These are phyloP conservation scores for Pelosia muscerda DNA, from an alignment of 2,888 invertebrate species.

Conservation along the genomic window DNA sequence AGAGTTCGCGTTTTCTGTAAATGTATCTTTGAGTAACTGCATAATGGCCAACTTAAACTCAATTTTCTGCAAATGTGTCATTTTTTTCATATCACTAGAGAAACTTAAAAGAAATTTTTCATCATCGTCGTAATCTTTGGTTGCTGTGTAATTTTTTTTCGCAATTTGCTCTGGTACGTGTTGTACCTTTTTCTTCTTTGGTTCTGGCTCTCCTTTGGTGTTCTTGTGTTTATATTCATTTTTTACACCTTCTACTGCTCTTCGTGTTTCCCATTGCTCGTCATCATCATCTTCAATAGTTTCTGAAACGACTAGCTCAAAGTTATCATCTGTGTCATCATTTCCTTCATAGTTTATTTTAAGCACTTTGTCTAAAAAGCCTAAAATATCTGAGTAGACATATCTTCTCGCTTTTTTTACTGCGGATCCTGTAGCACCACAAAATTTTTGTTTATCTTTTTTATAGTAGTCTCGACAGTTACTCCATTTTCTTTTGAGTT, in stretches of 20 bases:
- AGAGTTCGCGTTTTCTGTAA: neutral
- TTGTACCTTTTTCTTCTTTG: neutral
- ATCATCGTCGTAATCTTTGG: neutral
- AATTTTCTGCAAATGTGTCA: neutral
- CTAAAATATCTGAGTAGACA: neutral
- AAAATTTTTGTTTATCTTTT: neutral
- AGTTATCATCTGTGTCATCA: neutral
- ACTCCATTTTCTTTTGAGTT: neutral
- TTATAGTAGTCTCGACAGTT: neutral
- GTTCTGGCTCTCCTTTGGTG: neutral
- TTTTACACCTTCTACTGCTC: neutral
- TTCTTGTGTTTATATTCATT: neutral
- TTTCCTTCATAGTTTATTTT: neutral
- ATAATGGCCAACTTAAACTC: constrained; percentile 1
- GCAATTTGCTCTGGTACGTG: neutral
- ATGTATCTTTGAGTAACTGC: constrained; percentile 3
- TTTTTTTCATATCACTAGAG: neutral
- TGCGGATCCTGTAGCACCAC: neutral
- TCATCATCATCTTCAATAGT: neutral
- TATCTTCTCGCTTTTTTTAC: neutral
- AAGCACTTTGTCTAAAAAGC: neutral
- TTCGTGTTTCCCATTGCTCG: neutral
- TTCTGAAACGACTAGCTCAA: neutral
- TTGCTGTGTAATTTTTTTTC: neutral
- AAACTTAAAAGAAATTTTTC: neutral